These are phyloP conservation scores for Plagodis dolabraria DNA, from an alignment of 2,888 invertebrate genomes.

Conservation along the genomic window DNA sequence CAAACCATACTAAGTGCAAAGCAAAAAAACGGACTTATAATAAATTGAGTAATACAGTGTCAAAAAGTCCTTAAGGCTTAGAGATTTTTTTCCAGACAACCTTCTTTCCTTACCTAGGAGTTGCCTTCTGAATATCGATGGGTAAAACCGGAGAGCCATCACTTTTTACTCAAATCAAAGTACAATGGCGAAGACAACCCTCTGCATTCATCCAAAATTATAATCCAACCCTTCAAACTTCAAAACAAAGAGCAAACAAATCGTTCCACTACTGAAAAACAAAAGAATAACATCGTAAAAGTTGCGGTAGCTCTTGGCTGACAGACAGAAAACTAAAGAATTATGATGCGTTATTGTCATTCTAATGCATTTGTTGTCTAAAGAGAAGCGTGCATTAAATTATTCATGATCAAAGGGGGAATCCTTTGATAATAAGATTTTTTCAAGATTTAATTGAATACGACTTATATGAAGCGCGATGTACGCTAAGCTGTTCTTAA, in stretches of 20 bases:
- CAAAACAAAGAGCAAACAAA: constrained; percentile 47
- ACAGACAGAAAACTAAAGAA: constrained; percentile 42
- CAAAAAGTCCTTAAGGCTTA: too few species aligned
- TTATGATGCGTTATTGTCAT: constrained; percentile 68
- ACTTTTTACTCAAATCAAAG: background rate
- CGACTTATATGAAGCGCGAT: background rate
- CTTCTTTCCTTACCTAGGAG: too few species aligned
- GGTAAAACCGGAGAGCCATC: too few species aligned
- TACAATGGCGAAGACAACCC: constrained; percentile 1
- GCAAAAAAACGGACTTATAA: too few species aligned
- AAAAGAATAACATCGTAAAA: constrained; percentile 32
- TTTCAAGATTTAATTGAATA: too few species aligned
- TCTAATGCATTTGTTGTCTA: constrained; percentile 69
- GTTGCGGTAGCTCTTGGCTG: constrained; percentile 39
- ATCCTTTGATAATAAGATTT: too few species aligned
- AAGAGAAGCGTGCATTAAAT: constrained; percentile 67
- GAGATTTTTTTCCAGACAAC: too few species aligned
- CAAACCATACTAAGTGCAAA: too few species aligned
- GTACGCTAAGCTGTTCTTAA: background rate
- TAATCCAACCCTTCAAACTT: constrained; percentile 32
- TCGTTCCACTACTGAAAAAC: constrained; percentile 41
- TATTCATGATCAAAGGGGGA: constrained; percentile 49
- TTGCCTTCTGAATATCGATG: too few species aligned
- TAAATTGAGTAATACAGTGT: too few species aligned
- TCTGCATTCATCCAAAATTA: constrained; percentile 18